Evolutionary conservation across 37 sponge, comb jelly and placozoan genomes (phyloP).

Genomic region (Amphimedon queenslandica): DNA sequence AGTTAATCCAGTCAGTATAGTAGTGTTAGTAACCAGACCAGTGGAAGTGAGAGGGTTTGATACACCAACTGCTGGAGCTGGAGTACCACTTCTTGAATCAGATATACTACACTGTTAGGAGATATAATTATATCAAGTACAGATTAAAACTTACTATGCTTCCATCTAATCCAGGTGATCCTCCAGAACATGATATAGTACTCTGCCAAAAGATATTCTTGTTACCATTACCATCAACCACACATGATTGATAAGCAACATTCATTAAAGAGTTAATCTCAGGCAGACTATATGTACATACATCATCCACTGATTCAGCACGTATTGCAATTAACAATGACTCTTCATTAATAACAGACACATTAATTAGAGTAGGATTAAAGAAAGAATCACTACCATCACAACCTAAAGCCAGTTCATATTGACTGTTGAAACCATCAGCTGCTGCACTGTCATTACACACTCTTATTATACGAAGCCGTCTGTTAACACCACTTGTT

Average conservation of each 20-base stretch:
- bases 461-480: conserved; percentile 4
- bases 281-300: conserved; percentile 10
- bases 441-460: not conserved
- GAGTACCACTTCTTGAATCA: not conserved
- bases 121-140: no score
- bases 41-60: not conserved
- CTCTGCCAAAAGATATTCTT: not conserved
- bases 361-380: not conserved
- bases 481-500: not conserved
- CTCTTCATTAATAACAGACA: not conserved
- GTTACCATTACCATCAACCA: not conserved
- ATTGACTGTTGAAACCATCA: not conserved
- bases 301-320: not conserved
- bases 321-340: not conserved
- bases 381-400: no score
- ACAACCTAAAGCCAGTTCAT: conserved; percentile 4
- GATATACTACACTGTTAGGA: no score
- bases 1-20: not conserved
- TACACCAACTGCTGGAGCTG: not conserved
- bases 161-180: no score
- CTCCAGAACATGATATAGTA: no score
- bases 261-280: conserved; percentile 3
- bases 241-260: not conserved
- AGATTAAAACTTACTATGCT: no score
- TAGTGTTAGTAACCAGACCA: not conserved